These are phyloP conservation scores for Alentia gelatinosa DNA, from an alignment of 2,888 invertebrate species.

Conservation along the genomic window DNA sequence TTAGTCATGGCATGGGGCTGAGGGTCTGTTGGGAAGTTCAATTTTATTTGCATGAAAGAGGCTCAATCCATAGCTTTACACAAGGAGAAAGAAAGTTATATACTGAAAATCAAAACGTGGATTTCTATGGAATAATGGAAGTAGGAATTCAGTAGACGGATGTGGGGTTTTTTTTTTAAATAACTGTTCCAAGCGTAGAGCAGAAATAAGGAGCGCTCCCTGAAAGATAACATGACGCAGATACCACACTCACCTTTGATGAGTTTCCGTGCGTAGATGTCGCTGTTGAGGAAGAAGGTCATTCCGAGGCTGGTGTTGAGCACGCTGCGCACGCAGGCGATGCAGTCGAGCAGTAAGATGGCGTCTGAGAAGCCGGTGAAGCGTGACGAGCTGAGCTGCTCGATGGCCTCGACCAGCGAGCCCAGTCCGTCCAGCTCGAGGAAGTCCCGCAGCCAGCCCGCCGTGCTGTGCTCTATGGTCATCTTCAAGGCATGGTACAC, in stretches of 20 bases:
- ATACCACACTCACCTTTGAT: conserved; percentile 81
- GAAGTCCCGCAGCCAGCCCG: conserved; percentile 81
- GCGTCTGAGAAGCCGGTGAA: conserved; percentile 79
- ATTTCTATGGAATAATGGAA: too few species aligned
- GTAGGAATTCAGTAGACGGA: too few species aligned
- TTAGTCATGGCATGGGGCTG: too few species aligned
- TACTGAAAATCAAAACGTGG: too few species aligned
- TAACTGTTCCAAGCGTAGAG: too few species aligned
- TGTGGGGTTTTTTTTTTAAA: too few species aligned
- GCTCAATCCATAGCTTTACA: too few species aligned
- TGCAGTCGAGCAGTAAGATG: conserved; percentile 81
- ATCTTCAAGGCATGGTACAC: conserved; percentile 73
- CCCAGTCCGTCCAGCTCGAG: conserved; percentile 81
- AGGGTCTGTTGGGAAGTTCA: too few species aligned
- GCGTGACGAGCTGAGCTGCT: conserved; percentile 72
- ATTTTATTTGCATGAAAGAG: too few species aligned
- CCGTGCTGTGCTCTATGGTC: conserved; percentile 71
- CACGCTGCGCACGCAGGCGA: conserved; percentile 80
- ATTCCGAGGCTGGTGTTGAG: conserved; percentile 81
- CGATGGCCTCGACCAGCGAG: conserved; percentile 80
- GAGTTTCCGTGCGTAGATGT: conserved; percentile 79
- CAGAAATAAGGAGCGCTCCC: too few species aligned
- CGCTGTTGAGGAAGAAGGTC: conserved; percentile 78
- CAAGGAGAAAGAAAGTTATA: too few species aligned
- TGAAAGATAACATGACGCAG: too few species aligned